Conservation (phyloP, 2,888 invertebrate species). For the Sicus ferrugineus region DNA sequence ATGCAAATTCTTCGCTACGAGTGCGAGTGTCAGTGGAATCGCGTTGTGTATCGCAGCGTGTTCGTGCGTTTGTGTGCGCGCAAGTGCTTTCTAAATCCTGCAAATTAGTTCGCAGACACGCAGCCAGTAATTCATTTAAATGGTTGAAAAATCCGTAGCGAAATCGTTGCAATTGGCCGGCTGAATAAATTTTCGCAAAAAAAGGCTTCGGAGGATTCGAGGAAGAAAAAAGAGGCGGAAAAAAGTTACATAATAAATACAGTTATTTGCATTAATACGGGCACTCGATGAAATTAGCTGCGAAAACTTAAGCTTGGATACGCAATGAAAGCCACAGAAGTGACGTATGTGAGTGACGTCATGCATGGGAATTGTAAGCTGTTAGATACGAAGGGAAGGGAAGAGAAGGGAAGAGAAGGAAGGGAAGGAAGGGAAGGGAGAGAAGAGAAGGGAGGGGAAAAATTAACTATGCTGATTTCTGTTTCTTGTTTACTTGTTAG, state of each 20-base stretch:
- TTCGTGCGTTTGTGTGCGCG: neutral
- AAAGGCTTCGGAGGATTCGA: neutral
- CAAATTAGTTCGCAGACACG: conserved; percentile 63
- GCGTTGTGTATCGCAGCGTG: neutral
- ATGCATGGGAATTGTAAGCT: too few relatives aligned
- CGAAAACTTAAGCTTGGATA: too few relatives aligned
- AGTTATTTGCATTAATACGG: conserved; percentile 29
- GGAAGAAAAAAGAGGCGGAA: neutral
- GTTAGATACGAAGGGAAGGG: too few relatives aligned
- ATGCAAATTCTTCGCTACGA: conserved; percentile 24
- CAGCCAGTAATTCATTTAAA: conserved; percentile 53
- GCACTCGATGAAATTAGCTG: conserved; percentile 31
- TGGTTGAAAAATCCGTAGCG: conserved; percentile 35
- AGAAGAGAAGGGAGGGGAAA: neutral
- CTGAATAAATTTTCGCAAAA: conserved; percentile 4
- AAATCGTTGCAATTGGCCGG: conserved; percentile 29
- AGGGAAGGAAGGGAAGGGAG: neutral
- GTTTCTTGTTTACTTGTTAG: too few relatives aligned
- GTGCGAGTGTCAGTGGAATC: too few relatives aligned
- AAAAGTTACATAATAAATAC: conserved; percentile 22
- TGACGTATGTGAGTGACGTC: neutral
- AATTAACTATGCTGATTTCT: too few relatives aligned
- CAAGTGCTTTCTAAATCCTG: conserved; percentile 53
- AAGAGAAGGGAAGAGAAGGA: neutral
- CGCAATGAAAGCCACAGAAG: neutral